Base-by-base conservation (phyloP, 1,140 invertebrate species). In the Drosophila prosaltans region DNA sequence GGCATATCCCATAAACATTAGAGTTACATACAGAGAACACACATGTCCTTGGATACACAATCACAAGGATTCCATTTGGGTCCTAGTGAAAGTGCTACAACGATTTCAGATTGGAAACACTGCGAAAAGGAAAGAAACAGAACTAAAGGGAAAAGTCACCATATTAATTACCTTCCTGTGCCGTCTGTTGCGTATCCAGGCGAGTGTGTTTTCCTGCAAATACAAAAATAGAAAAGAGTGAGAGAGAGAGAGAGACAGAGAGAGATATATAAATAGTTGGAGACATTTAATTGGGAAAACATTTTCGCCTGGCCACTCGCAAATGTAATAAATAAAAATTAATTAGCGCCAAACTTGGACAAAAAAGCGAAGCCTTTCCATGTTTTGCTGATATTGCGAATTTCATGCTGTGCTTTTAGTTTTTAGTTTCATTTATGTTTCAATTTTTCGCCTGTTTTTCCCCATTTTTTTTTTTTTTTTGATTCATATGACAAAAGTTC, bases 291-390 rank as follows among this genome's bases (percentile, higher is more conserved):
- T 89, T 89, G 68, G 67, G 54, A 66, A 78, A 79, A 59, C 57
- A 55, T 65, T 74, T 69, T 51, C 36, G 66, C 57, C 74, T 69
- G 74, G 70, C 69, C 69, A 45, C 39, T 65, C 74, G 66, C 70
- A 69, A 74, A 79, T 68, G 66, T 78, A 69, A 90, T 89, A 88
- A 89, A 89, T 89, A 83, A 88, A 88, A 89, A 89, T 90, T 90
- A 89, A 89, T 89, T 90, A 89, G 84, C 85, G 55, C 30, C 65
- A 69, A 88, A 74, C 73, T 89, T 78, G 65, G 54, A 69, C 64
- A 32, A 58, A 78, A 43, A 43, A 61, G 36, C 39, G 45, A 72
- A 71, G 36, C 72, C 72, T 75, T 41, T 51, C 67, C 81, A 72
- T 89, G 78, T 84, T 88, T 69, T 78, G 84, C 83, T 88, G 84